Base-by-base conservation (phyloP, 2,888 invertebrate genomes). In the Andricus curvator region DNA sequence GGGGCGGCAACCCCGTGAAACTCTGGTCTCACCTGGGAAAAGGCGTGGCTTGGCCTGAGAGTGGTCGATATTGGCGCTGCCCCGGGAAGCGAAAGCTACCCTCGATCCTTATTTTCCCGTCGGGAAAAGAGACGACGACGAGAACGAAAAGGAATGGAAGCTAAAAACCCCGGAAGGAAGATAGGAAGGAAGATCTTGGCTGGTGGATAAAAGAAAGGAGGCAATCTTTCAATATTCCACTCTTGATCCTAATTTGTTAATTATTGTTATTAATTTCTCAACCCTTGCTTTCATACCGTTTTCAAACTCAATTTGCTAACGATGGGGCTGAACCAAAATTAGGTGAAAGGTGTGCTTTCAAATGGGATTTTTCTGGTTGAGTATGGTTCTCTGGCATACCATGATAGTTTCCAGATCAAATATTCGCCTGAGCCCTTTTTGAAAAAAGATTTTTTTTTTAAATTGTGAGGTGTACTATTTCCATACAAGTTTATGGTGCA, bases 11-110 rank as follows among this genome's bases (percentile, higher is more conserved):
- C 85, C 84, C 84, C 77, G 83, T 84, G 82, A 83, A 85, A 85
- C 81, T 84, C 78, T 77, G 83, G 81, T 82, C 89, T 90, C 91
- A 92, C 91, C 92, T 92, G 92, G 91, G 90, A 89, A 90, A 91
- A 91, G 92, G 92, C 92, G 92, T 92, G 92, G 92, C 90, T 86
- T 90, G 86, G 84, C 86, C 86, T 82, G 87, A 86, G 88, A 89
- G 89, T 88, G 90, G 90, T 90, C 90, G 90, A 90, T 90, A 90
- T 87, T 88, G 87, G 84, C 83, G 88, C 88, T 87, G 83, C 87
- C 81, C 86, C 85, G 70, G 62, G 84, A 79, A 83, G 82, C 74
- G 80, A 83, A 84, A 85, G 81, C 82, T 80, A 81, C 84, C 83
- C 83, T 81, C 80, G 81, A 76, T 70, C 25, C 70, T 56, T 74